These are phyloP conservation scores for Nomada fabriciana DNA, from an alignment of 2,888 invertebrate genomes.

Conservation along the genomic window DNA sequence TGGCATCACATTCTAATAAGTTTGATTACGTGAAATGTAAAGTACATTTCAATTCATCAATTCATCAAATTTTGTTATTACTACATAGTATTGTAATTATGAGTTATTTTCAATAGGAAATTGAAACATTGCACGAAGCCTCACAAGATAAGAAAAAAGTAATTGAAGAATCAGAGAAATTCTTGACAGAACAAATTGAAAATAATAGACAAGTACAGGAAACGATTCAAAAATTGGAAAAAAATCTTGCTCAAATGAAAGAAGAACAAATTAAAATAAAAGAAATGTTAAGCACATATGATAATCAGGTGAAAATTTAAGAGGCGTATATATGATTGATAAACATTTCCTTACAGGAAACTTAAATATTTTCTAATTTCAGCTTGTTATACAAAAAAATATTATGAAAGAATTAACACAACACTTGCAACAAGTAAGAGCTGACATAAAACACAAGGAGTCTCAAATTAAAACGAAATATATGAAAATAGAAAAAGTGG, in stretches of 20 bases:
- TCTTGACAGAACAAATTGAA: conserved; percentile 86
- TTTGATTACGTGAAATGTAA: no score
- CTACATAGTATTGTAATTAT: no score
- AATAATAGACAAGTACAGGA: conserved; percentile 86
- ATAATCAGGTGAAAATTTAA: conserved; percentile 83
- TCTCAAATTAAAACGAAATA: conserved; percentile 64
- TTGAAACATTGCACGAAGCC: conserved; percentile 85
- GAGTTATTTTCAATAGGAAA: conserved; percentile 83
- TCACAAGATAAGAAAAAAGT: conserved; percentile 85
- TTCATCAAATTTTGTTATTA: background rate
- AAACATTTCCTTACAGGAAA: background rate
- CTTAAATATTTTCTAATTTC: conserved; percentile 5
- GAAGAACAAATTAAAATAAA: conserved; percentile 79
- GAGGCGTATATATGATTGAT: background rate
- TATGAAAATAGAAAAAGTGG: conserved; percentile 70
- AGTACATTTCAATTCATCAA: background rate
- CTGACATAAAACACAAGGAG: conserved; percentile 65
- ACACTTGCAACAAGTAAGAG: conserved; percentile 62
- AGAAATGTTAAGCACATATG: conserved; percentile 81
- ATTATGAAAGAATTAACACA: conserved; percentile 64
- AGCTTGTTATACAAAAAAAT: conserved; percentile 69
- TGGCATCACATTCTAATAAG: no score
- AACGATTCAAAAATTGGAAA: conserved; percentile 82
- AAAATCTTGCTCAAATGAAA: conserved; percentile 82
- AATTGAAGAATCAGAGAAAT: conserved; percentile 87